Evolutionary conservation across 1,140 invertebrate species (phyloP).

Genomic region (Trichoplusia ni): DNA sequence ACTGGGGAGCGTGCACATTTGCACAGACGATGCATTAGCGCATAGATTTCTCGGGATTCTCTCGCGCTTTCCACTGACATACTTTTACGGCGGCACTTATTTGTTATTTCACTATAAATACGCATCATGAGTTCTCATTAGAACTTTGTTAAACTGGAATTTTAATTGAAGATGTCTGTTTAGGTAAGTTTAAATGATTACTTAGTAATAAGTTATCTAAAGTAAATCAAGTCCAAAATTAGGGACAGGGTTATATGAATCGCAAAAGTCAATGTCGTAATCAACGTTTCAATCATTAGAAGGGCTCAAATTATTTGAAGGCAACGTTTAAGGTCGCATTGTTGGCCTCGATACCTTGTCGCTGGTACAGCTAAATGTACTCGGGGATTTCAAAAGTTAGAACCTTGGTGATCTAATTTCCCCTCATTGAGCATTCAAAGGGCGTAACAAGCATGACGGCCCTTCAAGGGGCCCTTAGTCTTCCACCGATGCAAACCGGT

Average conservation of each 20-base stretch:
- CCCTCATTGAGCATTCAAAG: conserved; percentile 77
- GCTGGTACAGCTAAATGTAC: conserved; percentile 63
- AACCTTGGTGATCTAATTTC: conserved; percentile 80
- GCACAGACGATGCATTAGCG: conserved; percentile 55
- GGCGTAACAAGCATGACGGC: conserved; percentile 70
- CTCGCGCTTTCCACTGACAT: conserved; percentile 78
- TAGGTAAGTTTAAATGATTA: no score
- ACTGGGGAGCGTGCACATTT: conserved; percentile 55
- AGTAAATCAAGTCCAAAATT: conserved; percentile 38
- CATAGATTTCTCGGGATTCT: conserved; percentile 77
- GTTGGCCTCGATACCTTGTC: conserved; percentile 65
- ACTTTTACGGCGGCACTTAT: conserved; percentile 52
- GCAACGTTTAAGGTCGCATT: conserved; percentile 70
- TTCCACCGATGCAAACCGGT: conserved; percentile 57
- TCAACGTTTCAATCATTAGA: conserved; percentile 69
- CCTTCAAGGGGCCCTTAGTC: conserved; percentile 66
- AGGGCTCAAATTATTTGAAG: conserved; percentile 73
- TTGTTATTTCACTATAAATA: conserved; percentile 28
- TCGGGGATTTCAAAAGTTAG: conserved; percentile 74
- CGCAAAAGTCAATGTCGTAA: conserved; percentile 75
- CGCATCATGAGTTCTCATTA: not conserved
- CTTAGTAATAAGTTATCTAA: no score
- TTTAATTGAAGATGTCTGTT: no score
- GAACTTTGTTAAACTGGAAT: not conserved
- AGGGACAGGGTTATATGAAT: conserved; percentile 56